Evolutionary conservation across 2,797 vertebrate species (phyloP), one percentile per base, ranked within the genome.

Genomic region (Protonibea diacanthus): DNA sequence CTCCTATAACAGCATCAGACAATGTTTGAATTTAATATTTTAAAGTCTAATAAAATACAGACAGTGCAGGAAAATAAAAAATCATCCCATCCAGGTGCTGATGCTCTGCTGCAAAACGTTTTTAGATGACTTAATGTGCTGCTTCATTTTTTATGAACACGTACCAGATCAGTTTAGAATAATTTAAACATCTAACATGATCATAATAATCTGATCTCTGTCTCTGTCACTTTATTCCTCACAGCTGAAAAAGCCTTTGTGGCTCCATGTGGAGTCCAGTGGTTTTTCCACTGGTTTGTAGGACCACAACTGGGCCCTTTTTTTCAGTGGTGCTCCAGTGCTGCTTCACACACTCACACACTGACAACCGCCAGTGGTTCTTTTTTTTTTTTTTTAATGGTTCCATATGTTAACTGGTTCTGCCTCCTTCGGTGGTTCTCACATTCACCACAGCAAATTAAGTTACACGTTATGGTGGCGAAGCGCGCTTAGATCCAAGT

Each of bases 401-500:
- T 74, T 82, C 74, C 86, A 84, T 74, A 78, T 79, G 86, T 80
- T 33, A 38, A 44, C 80, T 72, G 74, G 85, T 86, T 82, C 84
- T 78, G 81, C 74, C 73, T 87, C 82, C 77, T 38, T 89, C 83
- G 65, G 90, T 77, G 89, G 79, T 91, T 91, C 80, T 87, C 86
- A 86, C 85, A 74, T 82, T 55, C 87, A 89, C 90, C 87, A 76
- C 90, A 90, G 63, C 83, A 89, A 38, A 88, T 89, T 85, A 90
- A 61, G 63, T 59, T 23, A 67, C 87, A 79, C 52, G 86, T 78
- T 74, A 66, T 69, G 81, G 86, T 76, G 87, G 79, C 76, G 88
- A 83, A 74, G 59, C 59, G 84, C 75, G 65, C 62, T 71, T 3
- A 72, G 76, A 80, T 76, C 65, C 68, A 12, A 58, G 80, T 80